These are phyloP conservation scores for Lacerta viridis DNA, from an alignment of 2,797 vertebrate species.

Conservation along the genomic window DNA sequence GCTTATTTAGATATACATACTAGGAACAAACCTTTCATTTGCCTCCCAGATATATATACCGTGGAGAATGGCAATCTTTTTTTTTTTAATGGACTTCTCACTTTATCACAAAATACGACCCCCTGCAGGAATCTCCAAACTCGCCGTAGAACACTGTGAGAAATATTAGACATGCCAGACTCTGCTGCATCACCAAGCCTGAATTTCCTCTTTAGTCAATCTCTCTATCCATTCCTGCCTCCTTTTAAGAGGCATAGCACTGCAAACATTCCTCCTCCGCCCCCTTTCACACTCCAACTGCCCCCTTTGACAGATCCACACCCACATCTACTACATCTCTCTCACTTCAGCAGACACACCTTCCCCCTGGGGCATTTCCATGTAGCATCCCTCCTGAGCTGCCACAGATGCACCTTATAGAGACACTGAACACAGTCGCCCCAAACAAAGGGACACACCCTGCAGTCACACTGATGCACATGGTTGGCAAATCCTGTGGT, in stretches of 20 bases:
- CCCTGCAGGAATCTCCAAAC: not conserved
- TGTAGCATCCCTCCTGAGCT: not conserved
- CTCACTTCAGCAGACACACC: not conserved
- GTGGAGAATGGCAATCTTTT: not conserved
- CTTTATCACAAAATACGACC: not conserved
- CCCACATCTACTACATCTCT: not conserved
- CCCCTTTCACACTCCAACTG: too few relatives aligned
- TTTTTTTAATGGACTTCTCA: too few relatives aligned
- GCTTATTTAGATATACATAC: not conserved
- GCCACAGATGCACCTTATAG: slow-evolving; percentile 9
- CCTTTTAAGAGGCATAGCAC: not conserved
- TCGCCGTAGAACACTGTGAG: not conserved
- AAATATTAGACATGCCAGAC: not conserved
- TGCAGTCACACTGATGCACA: not conserved
- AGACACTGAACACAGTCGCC: not conserved
- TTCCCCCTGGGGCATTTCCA: not conserved
- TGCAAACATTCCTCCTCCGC: too few relatives aligned
- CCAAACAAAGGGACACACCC: slow-evolving; percentile 51
- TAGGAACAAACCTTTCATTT: not conserved
- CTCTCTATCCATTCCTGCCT: too few relatives aligned
- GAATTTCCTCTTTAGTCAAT: too few relatives aligned
- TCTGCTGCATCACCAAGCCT: not conserved
- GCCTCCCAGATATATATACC: not conserved
- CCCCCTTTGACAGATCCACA: not conserved
- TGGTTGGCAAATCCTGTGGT: not conserved